Evolutionary conservation across 1,140 invertebrate genomes (phyloP).

Genomic region (Drosophila hydei): DNA sequence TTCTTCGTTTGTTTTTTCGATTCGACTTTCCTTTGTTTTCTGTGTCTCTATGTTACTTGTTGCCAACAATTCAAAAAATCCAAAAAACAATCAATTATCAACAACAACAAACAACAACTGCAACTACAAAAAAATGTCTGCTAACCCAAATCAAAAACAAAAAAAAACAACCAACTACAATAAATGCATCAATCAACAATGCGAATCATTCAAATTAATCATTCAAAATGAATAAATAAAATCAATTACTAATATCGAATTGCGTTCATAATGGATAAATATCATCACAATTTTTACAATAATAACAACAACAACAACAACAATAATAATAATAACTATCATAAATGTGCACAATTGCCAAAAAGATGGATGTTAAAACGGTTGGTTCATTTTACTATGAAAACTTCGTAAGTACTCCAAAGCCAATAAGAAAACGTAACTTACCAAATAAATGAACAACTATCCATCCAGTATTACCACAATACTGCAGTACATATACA

Average conservation of each 20-base stretch:
- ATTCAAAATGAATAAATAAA: conserved; percentile 38
- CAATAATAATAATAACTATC: conserved; percentile 39
- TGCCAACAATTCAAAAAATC: conserved; percentile 28
- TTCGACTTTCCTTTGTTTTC: conserved; percentile 64
- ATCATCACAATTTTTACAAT: conserved; percentile 46
- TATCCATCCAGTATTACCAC: conserved; percentile 26
- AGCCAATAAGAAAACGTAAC: conserved; percentile 33
- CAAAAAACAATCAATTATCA: conserved; percentile 31
- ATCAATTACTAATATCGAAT: conserved; percentile 41
- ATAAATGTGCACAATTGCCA: conserved; percentile 62
- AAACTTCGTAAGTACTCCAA: conserved; percentile 93
- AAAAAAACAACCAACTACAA: conserved; percentile 32
- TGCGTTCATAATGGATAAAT: conserved; percentile 40
- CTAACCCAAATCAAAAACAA: conserved; percentile 50
- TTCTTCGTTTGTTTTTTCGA: conserved; percentile 46
- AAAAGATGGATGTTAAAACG: conserved; percentile 95
- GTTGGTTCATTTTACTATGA: conserved; percentile 96
- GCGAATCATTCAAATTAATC: conserved; percentile 32
- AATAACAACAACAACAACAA: conserved; percentile 46
- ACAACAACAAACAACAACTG: conserved; percentile 42
- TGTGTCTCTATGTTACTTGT: conserved; percentile 46
- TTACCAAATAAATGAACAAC: conserved; percentile 29
- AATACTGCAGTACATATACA: conserved; percentile 14
- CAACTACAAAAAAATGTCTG: conserved; percentile 52
- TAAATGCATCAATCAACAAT: conserved; percentile 52